These are phyloP conservation scores for Caenorhabditis drosophilae DNA, from an alignment of 2,888 invertebrate genomes.

Conservation along the genomic window DNA sequence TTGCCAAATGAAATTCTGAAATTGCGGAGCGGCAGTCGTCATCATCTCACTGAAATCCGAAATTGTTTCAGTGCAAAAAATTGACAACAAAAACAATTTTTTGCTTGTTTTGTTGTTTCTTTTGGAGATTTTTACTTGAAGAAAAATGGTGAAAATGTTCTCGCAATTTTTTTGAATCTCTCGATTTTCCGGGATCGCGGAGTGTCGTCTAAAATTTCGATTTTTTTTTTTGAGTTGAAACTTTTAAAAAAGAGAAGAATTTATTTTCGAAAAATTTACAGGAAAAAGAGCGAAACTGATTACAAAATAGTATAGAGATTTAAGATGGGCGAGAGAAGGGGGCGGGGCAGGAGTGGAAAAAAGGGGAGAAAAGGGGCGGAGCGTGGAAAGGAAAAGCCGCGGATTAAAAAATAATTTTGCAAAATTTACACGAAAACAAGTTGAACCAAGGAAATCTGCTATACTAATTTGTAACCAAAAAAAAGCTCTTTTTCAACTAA, in stretches of 20 bases:
- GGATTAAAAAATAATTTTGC: too few species aligned
- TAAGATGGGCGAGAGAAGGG: too few species aligned
- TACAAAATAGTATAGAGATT: neutral
- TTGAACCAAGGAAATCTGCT: too few species aligned
- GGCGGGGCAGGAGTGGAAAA: too few species aligned
- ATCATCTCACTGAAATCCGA: neutral
- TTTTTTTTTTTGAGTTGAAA: neutral
- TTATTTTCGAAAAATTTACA: neutral
- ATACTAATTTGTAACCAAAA: too few species aligned
- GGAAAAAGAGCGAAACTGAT: neutral
- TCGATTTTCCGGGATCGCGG: constrained; percentile 21
- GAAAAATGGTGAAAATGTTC: constrained; percentile 25
- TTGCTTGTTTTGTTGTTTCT: too few species aligned
- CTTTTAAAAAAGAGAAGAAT: neutral
- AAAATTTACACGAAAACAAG: too few species aligned
- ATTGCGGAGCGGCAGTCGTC: constrained; percentile 29
- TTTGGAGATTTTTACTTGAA: constrained; percentile 1
- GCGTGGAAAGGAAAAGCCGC: too few species aligned
- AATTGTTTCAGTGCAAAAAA: neutral
- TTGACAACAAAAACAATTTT: too few species aligned
- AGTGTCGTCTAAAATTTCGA: constrained; percentile 34
- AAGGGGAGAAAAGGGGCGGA: too few species aligned
- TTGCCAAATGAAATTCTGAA: constrained; percentile 32
- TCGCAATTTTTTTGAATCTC: constrained; percentile 23
- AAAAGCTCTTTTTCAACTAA: too few species aligned